Evolutionary conservation across 1,140 invertebrate species (phyloP).

Genomic region (Achroia grisella): DNA sequence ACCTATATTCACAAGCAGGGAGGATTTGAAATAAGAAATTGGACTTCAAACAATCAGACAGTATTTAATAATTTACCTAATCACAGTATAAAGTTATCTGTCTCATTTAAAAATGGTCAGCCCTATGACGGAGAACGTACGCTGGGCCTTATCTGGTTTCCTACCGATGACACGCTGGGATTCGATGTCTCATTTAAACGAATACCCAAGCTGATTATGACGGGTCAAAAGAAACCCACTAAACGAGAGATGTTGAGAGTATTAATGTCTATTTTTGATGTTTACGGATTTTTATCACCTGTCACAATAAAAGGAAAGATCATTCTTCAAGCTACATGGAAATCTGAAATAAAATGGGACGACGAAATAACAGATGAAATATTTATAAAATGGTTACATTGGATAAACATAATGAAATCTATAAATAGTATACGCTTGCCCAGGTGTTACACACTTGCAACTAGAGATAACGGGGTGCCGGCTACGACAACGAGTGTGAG

Average conservation of each 20-base stretch:
- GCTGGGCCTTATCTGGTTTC: too few relatives aligned
- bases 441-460: conserved; percentile 9
- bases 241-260: conserved; percentile 17
- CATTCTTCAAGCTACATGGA: conserved; percentile 42
- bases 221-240: conserved; percentile 14
- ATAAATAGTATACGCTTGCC: too few relatives aligned
- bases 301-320: conserved; percentile 32
- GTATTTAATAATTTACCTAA: neutral
- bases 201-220: conserved; percentile 5
- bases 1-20: neutral
- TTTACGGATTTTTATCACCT: too few relatives aligned
- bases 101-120: conserved; percentile 2
- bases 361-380: too few relatives aligned
- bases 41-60: too few relatives aligned
- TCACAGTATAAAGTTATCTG: too few relatives aligned
- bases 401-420: too few relatives aligned
- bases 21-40: neutral
- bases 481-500: neutral
- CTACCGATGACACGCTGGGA: neutral
- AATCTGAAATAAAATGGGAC: conserved; percentile 37
- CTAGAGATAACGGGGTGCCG: conserved; percentile 7
- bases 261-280: conserved; percentile 16
- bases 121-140: neutral
- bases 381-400: too few relatives aligned
- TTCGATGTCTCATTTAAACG: conserved; percentile 5